A percentile compares a stretch with the other conserved stretches of the same genome.
Evolutionary conservation across 2,797 vertebrate species (phyloP).

Genomic region (Lepilemur ruficaudatus): DNA sequence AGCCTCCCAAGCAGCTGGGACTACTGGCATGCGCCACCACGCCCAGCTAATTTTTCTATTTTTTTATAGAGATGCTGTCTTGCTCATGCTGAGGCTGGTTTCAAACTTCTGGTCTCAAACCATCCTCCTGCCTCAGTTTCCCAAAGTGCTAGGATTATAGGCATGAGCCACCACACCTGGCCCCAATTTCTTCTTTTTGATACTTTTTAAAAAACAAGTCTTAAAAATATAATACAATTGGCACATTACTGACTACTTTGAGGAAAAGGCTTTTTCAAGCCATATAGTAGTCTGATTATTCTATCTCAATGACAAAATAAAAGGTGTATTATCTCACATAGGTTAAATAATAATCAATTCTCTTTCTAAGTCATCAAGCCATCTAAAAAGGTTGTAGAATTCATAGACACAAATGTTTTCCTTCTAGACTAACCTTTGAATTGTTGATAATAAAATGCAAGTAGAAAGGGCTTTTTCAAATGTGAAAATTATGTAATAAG

Average conservation of each 20-base stretch:
- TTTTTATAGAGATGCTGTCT: background rate
- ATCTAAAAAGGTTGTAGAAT: background rate
- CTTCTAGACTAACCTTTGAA: background rate
- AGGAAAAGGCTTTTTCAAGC: conserved; percentile 13
- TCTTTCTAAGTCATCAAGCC: conserved; percentile 31
- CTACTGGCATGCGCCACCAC: background rate
- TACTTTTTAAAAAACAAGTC: background rate
- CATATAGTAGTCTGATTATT: background rate
- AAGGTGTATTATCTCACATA: background rate
- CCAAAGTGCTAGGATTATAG: background rate
- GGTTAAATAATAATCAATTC: background rate
- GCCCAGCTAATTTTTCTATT: background rate
- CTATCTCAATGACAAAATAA: background rate
- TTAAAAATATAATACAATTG: background rate
- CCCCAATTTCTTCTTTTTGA: background rate
- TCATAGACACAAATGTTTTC: conserved; percentile 14
- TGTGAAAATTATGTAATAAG: background rate
- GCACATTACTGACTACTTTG: background rate
- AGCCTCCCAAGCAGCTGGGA: background rate
- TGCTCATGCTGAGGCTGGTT: background rate
- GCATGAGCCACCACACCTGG: background rate
- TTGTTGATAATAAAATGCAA: background rate
- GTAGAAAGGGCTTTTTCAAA: background rate
- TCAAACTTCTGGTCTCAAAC: background rate
- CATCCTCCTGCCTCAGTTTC: accelerated